Evolutionary conservation across 2,888 invertebrate genomes (phyloP).

Genomic region (Pyrgus malvae): DNA sequence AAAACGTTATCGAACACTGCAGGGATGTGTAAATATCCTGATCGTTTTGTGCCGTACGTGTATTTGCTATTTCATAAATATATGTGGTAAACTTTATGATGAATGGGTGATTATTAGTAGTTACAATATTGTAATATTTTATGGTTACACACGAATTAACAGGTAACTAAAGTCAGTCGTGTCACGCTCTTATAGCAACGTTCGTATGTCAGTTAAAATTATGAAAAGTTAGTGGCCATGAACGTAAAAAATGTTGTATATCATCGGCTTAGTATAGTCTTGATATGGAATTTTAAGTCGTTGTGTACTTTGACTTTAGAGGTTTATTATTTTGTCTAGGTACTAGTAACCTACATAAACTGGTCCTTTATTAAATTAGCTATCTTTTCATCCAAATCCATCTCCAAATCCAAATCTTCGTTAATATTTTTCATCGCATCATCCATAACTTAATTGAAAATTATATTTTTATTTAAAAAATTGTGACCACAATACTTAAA

Average conservation of each 20-base stretch:
- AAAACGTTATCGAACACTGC: constrained; percentile 46
- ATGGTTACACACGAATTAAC: not conserved
- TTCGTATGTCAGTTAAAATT: not conserved
- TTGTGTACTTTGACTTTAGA: no score
- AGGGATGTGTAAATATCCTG: constrained; percentile 38
- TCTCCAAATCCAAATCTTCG: not conserved
- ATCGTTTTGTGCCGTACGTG: constrained; percentile 36
- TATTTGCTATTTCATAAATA: constrained; percentile 32
- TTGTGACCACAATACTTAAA: no score
- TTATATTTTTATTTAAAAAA: no score
- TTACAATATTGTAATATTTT: constrained; percentile 8
- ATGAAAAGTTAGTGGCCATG: not conserved
- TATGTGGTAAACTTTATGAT: constrained; percentile 15
- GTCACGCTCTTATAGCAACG: not conserved
- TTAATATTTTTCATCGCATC: not conserved
- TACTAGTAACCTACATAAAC: no score
- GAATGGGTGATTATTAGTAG: constrained; percentile 22
- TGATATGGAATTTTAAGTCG: no score
- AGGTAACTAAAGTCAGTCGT: constrained; percentile 1
- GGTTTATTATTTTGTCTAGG: no score
- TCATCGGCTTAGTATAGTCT: no score
- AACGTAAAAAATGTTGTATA: no score
- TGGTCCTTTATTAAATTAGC: no score
- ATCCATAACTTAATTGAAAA: no score
- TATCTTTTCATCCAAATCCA: no score